A percentile compares a stretch with the other conserved stretches of the same genome.
phyloP scores from a whole-genome alignment of 2,888 invertebrate genomes.

The Eupithecia vulgata region DNA sequence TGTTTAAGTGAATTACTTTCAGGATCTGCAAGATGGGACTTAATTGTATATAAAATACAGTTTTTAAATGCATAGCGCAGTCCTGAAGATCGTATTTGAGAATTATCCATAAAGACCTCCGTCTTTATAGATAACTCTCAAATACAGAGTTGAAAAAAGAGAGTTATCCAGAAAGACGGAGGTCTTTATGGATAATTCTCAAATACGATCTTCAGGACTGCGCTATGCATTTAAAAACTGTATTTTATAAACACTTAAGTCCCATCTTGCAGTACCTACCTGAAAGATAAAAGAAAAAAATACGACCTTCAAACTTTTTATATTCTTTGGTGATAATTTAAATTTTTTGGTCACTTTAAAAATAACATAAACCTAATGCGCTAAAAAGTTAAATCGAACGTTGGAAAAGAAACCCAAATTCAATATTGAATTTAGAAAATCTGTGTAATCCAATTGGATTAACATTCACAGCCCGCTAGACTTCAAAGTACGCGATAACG shows the following conservation, averaged over 20 bases:
- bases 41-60: constrained; percentile 40
- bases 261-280: constrained; percentile 32
- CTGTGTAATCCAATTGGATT: background rate
- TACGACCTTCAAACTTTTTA: background rate
- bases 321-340: background rate
- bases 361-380: background rate
- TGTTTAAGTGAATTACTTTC: constrained; percentile 46
- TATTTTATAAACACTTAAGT: constrained; percentile 43
- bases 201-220: background rate
- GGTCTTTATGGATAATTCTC: background rate
- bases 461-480: background rate
- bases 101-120: background rate
- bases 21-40: constrained; percentile 41
- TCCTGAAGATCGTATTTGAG: background rate
- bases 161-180: too few relatives aligned
- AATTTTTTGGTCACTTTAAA: background rate
- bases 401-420: background rate
- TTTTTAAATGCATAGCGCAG: background rate
- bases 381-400: background rate
- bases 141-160: too few relatives aligned
- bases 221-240: background rate
- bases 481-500: background rate
- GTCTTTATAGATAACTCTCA: too few relatives aligned
- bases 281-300: too few relatives aligned
- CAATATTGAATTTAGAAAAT: background rate